Base-by-base conservation (phyloP, 2,113 vertebrate genomes). In the Cyanistes caeruleus region DNA sequence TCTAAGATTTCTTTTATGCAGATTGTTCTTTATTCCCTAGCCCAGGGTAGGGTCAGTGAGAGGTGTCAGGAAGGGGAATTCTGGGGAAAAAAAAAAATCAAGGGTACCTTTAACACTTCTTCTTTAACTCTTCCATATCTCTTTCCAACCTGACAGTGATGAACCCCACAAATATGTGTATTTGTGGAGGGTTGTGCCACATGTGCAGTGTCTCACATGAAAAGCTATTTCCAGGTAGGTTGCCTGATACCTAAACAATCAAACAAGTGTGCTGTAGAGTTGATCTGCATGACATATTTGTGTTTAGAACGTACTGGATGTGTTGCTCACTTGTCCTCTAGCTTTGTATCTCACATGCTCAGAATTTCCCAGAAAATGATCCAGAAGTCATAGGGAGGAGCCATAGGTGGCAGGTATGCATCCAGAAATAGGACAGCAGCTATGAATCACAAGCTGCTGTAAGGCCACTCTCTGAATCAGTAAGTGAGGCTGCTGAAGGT, bases 341-440 rank as follows among this genome's bases (percentile, higher is more conserved):
- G 3, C 35, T 84, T 77, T 76, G 24, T 19, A 22, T 28, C 31
- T 62, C 35, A 62, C 14, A 14, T 5, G 4, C 18, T 39, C 19
- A 37, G n/a, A 30, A 75, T 72, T 72, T 85, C 23, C 9, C 22
- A 76, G 30, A 68, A 95, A 76, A 37, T 48, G 15, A 80, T 33
- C 24, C 33, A 33, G 23, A 55, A 84, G 8, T 55, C 18, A 75
- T 51, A 52, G 12, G 21, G 19, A 72, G 6, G 8, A 56, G 6
- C 1, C 8, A 51, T 0, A 37, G 58, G 12, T 87, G 41, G 6
- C 37, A 72, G n/a, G 33, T 15, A n/a, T 10, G 8, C 1, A 1
- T 79, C 24, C 63, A 88, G 44, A 44, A 82, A 75, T 18, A 8
- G 23, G 22, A 35, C 28, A 48, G 24, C 22, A 76, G 11, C 55